Evolutionary conservation across 2,888 invertebrate species (phyloP).

Genomic region (Rapana venosa): DNA sequence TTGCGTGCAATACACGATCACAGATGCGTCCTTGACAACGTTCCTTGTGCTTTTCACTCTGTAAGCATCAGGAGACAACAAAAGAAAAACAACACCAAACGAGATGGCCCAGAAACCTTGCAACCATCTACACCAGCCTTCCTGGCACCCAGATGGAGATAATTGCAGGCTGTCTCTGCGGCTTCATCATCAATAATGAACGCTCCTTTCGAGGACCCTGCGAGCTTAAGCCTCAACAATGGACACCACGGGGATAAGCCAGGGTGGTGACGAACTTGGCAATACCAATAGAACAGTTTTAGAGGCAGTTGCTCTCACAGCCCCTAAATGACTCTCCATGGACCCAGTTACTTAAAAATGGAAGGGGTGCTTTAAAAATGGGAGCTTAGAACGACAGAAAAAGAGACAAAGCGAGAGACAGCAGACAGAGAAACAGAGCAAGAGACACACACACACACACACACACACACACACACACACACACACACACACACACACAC

Average conservation of each 20-base stretch:
- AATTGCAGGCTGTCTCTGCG: background rate
- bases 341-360: background rate
- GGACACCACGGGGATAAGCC: background rate
- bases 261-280: background rate
- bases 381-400: background rate
- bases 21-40: too few species aligned
- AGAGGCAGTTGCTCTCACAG: background rate
- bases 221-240: background rate
- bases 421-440: too few species aligned
- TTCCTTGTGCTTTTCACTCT: background rate
- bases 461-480: background rate
- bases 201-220: background rate
- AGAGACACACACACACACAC: background rate
- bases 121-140: background rate
- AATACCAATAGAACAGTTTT: background rate
- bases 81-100: too few species aligned
- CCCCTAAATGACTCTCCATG: background rate
- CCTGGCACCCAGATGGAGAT: background rate
- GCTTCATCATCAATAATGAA: slow-evolving; percentile 13
- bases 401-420: background rate
- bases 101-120: background rate
- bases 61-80: too few species aligned
- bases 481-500: slow-evolving; percentile 32
- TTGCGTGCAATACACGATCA: too few species aligned
- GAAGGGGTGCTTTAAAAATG: too few species aligned